Base-by-base conservation (phyloP, 2,113 vertebrate genomes). In the Otis tarda region DNA sequence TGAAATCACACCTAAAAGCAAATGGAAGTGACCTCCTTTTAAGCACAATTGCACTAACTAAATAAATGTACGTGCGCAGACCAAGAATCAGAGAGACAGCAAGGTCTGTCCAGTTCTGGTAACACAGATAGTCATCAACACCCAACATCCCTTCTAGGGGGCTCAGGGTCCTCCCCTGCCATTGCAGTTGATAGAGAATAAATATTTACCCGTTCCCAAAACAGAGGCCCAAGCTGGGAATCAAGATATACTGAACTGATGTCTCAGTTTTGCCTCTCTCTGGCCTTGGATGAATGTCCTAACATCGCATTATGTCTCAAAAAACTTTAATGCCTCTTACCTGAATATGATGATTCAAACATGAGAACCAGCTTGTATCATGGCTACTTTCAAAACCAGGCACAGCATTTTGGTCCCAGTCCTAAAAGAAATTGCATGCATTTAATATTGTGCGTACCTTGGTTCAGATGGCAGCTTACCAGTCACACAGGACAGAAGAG, bases 11-110 rank as follows among this genome's bases (percentile, higher is more conserved):
- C 41, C 69, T 76, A 50, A 68, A 73, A 92, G 56, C 53, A 74
- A 94, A 71, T 90, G 65, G 53, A 89, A 87, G 33, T 43, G 76
- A 92, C 77, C 39, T 93, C 73, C 47, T 87, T 82, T 65, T 43
- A 95, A 93, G 78, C 25, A 63, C 31, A 39, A n/a, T 65, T 81
- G 69, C 49, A 76, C 35, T 65, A 61, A 41, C 45, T 71, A 90
- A 93, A 93, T 60, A 87, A 93, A 91, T 35, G 65, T 47, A 30
- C 4, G 12, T 37, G 39, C 39, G 35, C 11, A 86, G 64, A 27
- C 24, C 11, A 52, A 76, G 67, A 75, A 64, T 7, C 49, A 57
- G 57, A 64, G 23, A 71, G 25, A 33, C 24, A 64, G 56, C 22
- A 43, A 70, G 27, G 17, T 59, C 30, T 91, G n/a, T 19, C 25